Evolutionary conservation across 2,113 vertebrate species (phyloP).

Genomic region (Xenopus tropicalis): UCB_Xtro_10.0 CM004448.2:47746501-47747000

Average conservation of each 20-base stretch:
- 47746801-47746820: not conserved
- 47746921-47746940: too few relatives aligned
- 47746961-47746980: too few relatives aligned
- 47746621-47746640: not conserved
- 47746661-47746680: constrained; percentile 19
- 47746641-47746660: constrained; percentile 17
- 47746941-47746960: too few relatives aligned
- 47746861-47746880: not conserved
- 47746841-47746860: not conserved
- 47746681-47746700: not conserved
- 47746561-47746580: not conserved
- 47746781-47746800: constrained; percentile 9
- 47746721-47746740: not conserved
- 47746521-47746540: too few relatives aligned
- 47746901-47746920: too few relatives aligned
- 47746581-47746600: not conserved
- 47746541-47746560: too few relatives aligned
- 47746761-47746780: not conserved
- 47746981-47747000: too few relatives aligned
- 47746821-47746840: not conserved
- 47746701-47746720: constrained; percentile 25
- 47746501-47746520: too few relatives aligned
- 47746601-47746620: constrained; percentile 3
- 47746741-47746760: not conserved
- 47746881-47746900: too few relatives aligned